Evolutionary conservation across 2,113 vertebrate genomes (phyloP).

Genomic region (Ptychochromis oligacanthus): DNA sequence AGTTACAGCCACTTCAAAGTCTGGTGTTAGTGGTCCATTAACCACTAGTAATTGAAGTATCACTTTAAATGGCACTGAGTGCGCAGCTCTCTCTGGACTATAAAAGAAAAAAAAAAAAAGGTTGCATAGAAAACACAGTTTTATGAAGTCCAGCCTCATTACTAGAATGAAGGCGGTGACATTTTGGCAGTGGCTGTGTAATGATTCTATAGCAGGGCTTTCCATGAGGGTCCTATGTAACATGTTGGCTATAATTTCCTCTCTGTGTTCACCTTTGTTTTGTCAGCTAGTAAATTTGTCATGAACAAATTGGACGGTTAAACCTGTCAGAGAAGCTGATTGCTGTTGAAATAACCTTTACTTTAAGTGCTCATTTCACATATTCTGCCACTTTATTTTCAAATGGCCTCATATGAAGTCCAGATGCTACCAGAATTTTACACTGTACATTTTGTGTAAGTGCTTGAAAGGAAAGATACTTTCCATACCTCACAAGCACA

Average conservation of each 20-base stretch:
- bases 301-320: slow-evolving; percentile 51
- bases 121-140: slow-evolving; percentile 43
- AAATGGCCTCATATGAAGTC: slow-evolving; percentile 53
- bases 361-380: slow-evolving; percentile 39
- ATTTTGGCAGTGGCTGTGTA: slow-evolving; percentile 44
- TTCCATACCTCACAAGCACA: slow-evolving; percentile 63
- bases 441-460: slow-evolving; percentile 42
- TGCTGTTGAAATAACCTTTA: slow-evolving; percentile 64
- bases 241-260: slow-evolving; percentile 60
- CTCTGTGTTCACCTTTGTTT: slow-evolving; percentile 52
- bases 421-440: slow-evolving; percentile 50
- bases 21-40: slow-evolving; percentile 65
- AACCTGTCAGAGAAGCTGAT: slow-evolving; percentile 53
- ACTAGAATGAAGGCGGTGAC: slow-evolving; percentile 44
- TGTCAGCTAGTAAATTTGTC: slow-evolving; percentile 68
- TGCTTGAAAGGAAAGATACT: slow-evolving; percentile 56
- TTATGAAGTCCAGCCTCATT: slow-evolving; percentile 67
- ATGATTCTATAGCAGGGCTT: slow-evolving; percentile 43
- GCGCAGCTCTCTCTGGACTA: slow-evolving; percentile 45
- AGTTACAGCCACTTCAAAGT: slow-evolving; percentile 65
- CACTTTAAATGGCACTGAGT: slow-evolving; percentile 54
- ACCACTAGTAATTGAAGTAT: slow-evolving; percentile 71
- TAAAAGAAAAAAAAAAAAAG: slow-evolving; percentile 42
- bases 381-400: slow-evolving; percentile 39
- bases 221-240: slow-evolving; percentile 57